Conservation (phyloP, 2,797 vertebrate genomes). For the Eupleurogrammus muticus region DNA sequence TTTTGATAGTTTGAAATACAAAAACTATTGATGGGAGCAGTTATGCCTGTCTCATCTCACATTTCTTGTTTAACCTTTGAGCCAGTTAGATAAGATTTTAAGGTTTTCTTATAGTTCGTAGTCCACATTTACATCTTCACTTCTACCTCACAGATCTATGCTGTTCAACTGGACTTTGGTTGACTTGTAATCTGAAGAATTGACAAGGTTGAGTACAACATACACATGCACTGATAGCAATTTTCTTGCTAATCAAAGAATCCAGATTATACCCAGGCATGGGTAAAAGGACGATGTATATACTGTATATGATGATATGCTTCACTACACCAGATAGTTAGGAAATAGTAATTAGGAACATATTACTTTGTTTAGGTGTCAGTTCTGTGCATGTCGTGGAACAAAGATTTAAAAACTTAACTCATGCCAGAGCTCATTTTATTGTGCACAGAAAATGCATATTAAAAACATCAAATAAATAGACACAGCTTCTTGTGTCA, state of each 20-base stretch:
- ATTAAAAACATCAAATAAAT: too few relatives aligned
- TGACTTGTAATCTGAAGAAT: conserved; percentile 13
- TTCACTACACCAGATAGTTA: background rate
- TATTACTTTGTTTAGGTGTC: too few relatives aligned
- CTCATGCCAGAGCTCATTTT: too few relatives aligned
- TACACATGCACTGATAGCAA: background rate
- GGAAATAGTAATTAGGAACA: too few relatives aligned
- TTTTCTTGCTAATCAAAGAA: background rate
- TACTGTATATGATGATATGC: too few relatives aligned
- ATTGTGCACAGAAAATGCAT: too few relatives aligned
- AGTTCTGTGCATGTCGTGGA: too few relatives aligned
- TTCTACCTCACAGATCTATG: background rate
- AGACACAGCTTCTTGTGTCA: too few relatives aligned
- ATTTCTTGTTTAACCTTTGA: conserved; percentile 43
- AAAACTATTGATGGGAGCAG: background rate
- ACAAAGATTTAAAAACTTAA: too few relatives aligned
- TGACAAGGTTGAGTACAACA: background rate
- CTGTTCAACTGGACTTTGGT: conserved; percentile 11
- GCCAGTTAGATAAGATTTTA: conserved; percentile 26
- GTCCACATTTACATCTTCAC: background rate
- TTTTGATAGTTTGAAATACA: background rate
- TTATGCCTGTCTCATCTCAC: background rate
- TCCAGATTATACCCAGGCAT: accelerated
- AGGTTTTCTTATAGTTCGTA: conserved; percentile 20
- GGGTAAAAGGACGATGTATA: background rate